Percentiles rank a stretch among this genome's conserved stretches.
These are phyloP conservation scores for Cataglyphis rosenhaueri DNA, from an alignment of 2,888 invertebrate genomes.

Conservation along the genomic window DNA sequence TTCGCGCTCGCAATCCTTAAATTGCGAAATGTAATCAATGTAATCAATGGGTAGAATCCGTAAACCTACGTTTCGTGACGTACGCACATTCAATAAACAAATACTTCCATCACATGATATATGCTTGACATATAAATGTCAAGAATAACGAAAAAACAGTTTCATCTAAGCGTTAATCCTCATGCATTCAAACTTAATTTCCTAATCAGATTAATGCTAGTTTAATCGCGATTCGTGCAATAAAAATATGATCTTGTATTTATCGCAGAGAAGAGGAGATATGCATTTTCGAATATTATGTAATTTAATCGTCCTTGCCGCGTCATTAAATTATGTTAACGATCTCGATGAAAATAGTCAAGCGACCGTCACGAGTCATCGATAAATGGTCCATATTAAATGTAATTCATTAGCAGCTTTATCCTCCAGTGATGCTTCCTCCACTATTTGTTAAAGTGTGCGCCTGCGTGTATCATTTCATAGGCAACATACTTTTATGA, in stretches of 20 bases:
- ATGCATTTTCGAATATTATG: conserved; percentile 8
- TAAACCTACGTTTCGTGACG: conserved; percentile 38
- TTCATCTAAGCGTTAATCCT: background rate
- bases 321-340: conserved; percentile 42
- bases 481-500: conserved; percentile 41
- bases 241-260: background rate
- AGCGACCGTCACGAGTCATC: conserved; percentile 34
- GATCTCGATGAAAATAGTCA: conserved; percentile 45
- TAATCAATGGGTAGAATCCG: conserved; percentile 51
- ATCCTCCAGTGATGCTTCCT: conserved; percentile 23
- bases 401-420: conserved; percentile 27
- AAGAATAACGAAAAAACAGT: conserved; percentile 30
- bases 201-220: background rate
- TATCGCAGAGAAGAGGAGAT: background rate
- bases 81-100: conserved; percentile 11
- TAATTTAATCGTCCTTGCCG: background rate
- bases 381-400: conserved; percentile 44
- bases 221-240: background rate
- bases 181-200: conserved; percentile 21
- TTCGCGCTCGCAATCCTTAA: conserved; percentile 51
- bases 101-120: conserved; percentile 2
- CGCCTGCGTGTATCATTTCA: conserved; percentile 19
- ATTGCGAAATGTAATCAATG: conserved; percentile 53
- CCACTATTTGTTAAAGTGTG: conserved; percentile 26
- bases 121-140: background rate